A percentile compares a stretch with the other conserved stretches of the same genome.
Conservation (phyloP, 2,113 vertebrate species). For the Rhagologus leucostigma region DNA sequence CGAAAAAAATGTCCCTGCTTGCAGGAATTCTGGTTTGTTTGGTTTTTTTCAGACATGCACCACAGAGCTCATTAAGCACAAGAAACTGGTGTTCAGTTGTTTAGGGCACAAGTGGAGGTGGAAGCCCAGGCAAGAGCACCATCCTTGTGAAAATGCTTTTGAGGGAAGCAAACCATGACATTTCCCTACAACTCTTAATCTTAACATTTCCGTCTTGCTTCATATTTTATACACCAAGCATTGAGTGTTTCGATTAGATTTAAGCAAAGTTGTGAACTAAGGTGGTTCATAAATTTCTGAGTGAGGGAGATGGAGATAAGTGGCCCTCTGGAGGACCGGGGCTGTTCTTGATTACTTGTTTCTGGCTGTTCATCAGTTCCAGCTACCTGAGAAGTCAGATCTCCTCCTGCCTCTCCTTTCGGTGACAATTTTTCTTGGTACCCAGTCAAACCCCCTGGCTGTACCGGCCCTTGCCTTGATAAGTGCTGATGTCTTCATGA, state of each 20-base stretch:
- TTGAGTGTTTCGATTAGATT: neutral
- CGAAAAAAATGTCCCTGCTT: neutral
- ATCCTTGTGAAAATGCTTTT: neutral
- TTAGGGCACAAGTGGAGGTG: neutral
- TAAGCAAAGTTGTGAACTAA: neutral
- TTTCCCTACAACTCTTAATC: neutral
- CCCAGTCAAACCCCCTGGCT: neutral
- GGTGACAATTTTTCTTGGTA: neutral
- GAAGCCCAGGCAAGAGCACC: neutral
- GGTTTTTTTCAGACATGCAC: neutral
- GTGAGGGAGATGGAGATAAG: neutral
- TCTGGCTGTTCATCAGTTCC: neutral
- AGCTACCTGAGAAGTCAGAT: neutral
- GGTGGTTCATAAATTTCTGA: neutral
- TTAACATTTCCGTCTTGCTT: neutral
- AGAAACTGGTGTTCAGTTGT: neutral
- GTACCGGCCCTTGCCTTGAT: neutral
- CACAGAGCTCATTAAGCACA: neutral
- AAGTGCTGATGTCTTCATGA: neutral
- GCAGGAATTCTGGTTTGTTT: neutral
- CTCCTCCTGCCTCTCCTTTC: neutral
- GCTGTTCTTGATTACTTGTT: neutral
- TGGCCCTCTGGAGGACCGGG: neutral
- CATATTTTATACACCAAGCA: neutral
- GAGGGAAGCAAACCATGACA: neutral